Evolutionary conservation across 92 coral and sea anemone species (phyloP), one percentile per base, ranked within the genome.

Genomic region (Actinernus sp.): DNA sequence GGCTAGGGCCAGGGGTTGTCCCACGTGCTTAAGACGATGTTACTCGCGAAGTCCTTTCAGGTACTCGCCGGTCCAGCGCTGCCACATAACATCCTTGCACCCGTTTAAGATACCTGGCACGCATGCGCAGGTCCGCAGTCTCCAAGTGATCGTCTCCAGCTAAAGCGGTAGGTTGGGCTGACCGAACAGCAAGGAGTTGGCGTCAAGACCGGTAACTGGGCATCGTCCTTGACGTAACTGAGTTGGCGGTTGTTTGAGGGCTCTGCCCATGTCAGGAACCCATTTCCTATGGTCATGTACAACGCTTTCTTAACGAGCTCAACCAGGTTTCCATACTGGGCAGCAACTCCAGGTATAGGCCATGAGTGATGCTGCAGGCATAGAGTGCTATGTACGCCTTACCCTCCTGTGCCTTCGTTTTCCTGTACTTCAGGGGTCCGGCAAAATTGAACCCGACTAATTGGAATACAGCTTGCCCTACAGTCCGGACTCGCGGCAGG

Each of bases 351-450:
- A 44, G 7, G 26, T 41, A 61, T 13, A 61, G 26, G 1, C 38
- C 68, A 1, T 50, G 16, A 3, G 65, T 59, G 3, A 37, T 48
- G 49, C 65, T 59, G 26, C 65, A 37, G 0, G 68, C 36, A 54
- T 61, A 61, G 38, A 61, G 54, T 12, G 30, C 54, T 9, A 61
- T 41, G 54, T 61, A 61, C 2, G 68, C 68, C 38, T 61, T 61
- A 27, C 53, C 53, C 18, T 61, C 68, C 9, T 26, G 41, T 41
- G 41, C 46, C 37, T 24, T 24, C 7, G 38, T 17, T 27, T 26
- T 44, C 2, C 39, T 36, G 14, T 59, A 59, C 30, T 20, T 59
- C 6, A 59, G 14, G 2, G 50, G 65, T 1, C 65, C 51, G 23
- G 52, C 67, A 14, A 38, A 38, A 12, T 39, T 51, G 31, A 60